These are phyloP conservation scores for Aythya fuligula DNA, from an alignment of 2,797 vertebrate species.

Conservation along the genomic window DNA sequence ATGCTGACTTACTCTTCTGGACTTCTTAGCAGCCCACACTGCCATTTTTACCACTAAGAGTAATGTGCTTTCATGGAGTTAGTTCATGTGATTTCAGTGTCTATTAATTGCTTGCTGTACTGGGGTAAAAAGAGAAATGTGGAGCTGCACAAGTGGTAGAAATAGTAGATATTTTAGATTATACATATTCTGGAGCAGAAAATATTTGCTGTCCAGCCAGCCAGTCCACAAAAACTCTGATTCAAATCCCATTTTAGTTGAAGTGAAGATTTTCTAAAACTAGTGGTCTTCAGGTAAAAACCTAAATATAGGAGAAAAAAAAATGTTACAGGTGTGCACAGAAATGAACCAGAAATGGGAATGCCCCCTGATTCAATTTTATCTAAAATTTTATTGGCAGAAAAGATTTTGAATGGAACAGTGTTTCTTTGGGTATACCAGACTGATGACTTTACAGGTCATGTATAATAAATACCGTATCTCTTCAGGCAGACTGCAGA, in stretches of 20 bases:
- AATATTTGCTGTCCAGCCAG: neutral
- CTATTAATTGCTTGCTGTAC: neutral
- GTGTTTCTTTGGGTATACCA: neutral
- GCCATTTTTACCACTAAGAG: neutral
- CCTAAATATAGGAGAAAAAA: neutral
- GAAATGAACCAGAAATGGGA: neutral
- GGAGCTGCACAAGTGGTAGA: neutral
- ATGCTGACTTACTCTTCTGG: neutral
- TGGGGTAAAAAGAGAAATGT: neutral
- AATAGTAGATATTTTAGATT: neutral
- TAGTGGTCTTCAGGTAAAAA: neutral
- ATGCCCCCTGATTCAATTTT: neutral
- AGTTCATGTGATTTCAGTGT: neutral
- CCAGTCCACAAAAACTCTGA: neutral
- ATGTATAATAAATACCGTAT: neutral
- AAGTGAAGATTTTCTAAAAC: neutral
- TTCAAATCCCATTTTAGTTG: neutral
- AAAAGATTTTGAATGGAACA: slow-evolving; percentile 9
- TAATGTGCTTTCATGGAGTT: neutral
- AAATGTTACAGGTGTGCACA: neutral
- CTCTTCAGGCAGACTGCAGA: neutral
- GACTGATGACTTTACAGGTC: neutral
- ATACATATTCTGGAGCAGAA: neutral
- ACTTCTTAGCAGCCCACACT: neutral
- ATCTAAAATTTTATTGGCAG: neutral